phyloP scores from a whole-genome alignment of 2,888 invertebrate genomes.

The Rhagonycha lutea region DNA sequence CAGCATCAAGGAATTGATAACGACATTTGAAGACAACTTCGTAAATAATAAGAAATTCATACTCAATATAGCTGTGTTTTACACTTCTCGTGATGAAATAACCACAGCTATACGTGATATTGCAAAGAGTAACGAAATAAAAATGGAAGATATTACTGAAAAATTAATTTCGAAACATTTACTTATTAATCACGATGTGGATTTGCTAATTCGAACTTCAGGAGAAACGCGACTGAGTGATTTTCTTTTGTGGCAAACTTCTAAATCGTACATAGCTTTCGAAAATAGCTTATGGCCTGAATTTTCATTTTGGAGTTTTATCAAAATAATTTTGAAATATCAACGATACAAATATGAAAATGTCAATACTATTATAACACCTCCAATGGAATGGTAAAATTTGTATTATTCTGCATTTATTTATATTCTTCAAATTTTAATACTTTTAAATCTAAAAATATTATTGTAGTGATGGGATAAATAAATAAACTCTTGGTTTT shows the following conservation, averaged over 20 bases:
- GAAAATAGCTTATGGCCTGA: conserved; percentile 95
- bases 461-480: too few species aligned
- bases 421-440: too few species aligned
- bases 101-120: neutral
- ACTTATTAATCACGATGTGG: neutral
- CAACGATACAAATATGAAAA: conserved; percentile 59
- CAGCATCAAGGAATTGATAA: neutral
- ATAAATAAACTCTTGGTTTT: too few species aligned
- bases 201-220: conserved; percentile 63
- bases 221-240: conserved; percentile 69
- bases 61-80: neutral
- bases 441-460: too few species aligned
- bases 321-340: conserved; percentile 84
- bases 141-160: neutral
- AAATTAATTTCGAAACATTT: neutral
- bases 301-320: conserved; percentile 89
- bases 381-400: too few species aligned
- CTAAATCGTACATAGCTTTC: conserved; percentile 81
- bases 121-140: neutral
- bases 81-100: neutral
- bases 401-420: too few species aligned
- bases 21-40: neutral
- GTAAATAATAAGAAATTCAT: neutral
- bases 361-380: too few species aligned
- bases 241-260: conserved; percentile 94